Base-by-base conservation (phyloP, 2,888 invertebrate species). In the Hipparchia sbordonii region DNA sequence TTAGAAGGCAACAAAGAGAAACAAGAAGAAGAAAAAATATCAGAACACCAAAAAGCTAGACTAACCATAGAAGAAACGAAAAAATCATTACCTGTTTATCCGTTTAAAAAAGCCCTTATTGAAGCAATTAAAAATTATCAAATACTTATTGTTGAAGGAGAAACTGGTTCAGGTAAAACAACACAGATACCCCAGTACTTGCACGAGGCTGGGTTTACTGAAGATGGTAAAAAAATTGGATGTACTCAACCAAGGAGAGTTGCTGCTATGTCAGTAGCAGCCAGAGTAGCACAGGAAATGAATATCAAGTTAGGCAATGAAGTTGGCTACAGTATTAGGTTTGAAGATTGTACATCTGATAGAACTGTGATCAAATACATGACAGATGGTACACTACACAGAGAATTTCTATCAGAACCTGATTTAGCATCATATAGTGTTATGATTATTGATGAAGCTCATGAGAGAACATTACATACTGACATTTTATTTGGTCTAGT, bases 181-280 rank as follows among this genome's bases (percentile, higher is more conserved):
- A 99, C 99, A 8, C 99, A 99, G 94, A 98, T 99, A 79, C 99
- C 99, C 0, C 99, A 99, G 89, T 99, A 99, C 91, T 94, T 99
- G 9, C 96, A 98, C 87, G 99, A 99, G 85, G 97, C 98, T 65
- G 99, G 98, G 2, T 98, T 97, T 82, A 97, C 97, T 1, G 92
- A 95, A 68, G 96, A 97, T 84, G 96, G 96, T 56, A 98, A 97
- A 92, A 96, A 97, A 89, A 98, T 99, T 82, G 99, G 99, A 0
- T 99, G 99, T 85, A 99, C 99, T 0, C 99, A 99, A 88, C 99
- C 99, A 0, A 94, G 99, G 77, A 95, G 99, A 88, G 99, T 99
- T 2, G 99, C 99, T 39, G 99, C 99, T 2, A 99, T 99, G 99
- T 98, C 98, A n/a, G 99, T 99, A 39, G 98, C 99, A 33, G 97